phyloP scores from a whole-genome alignment of 2,888 invertebrate genomes.

The Apodemia mormo region DNA sequence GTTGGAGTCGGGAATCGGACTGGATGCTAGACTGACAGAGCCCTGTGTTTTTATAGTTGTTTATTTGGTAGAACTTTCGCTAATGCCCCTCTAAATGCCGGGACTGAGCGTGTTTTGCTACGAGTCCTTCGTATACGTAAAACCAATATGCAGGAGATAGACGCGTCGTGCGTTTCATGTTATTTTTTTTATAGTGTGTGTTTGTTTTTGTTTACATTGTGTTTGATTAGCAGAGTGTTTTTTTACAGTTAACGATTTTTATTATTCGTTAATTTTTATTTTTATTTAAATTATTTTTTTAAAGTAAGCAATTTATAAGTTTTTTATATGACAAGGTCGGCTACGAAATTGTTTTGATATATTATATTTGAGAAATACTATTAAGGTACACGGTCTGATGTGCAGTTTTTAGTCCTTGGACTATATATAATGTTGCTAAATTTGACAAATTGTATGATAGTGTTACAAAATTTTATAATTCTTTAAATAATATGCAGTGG shows the following conservation, averaged over 20 bases:
- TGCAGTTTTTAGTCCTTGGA: not conserved
- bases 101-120: constrained; percentile 49
- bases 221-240: constrained; percentile 22
- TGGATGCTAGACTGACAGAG: constrained; percentile 67
- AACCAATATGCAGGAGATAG: constrained; percentile 54
- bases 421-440: not conserved
- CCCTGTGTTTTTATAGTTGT: constrained; percentile 78
- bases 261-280: not conserved
- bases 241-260: not conserved
- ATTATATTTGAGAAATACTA: not conserved
- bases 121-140: constrained; percentile 71
- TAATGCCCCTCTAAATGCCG: constrained; percentile 66
- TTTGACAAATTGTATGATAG: not conserved
- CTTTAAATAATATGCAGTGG: too few relatives aligned
- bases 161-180: constrained; percentile 60
- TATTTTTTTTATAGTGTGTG: constrained; percentile 34
- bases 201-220: constrained; percentile 17
- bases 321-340: constrained; percentile 9
- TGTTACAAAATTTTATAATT: too few relatives aligned
- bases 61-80: constrained; percentile 79
- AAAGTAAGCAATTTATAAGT: not conserved
- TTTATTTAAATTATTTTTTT: not conserved
- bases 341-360: constrained; percentile 14
- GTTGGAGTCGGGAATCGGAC: constrained; percentile 75
- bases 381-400: not conserved